These are phyloP conservation scores for Embidobia sp. DNA, from an alignment of 2,888 invertebrate species.

Conservation along the genomic window DNA sequence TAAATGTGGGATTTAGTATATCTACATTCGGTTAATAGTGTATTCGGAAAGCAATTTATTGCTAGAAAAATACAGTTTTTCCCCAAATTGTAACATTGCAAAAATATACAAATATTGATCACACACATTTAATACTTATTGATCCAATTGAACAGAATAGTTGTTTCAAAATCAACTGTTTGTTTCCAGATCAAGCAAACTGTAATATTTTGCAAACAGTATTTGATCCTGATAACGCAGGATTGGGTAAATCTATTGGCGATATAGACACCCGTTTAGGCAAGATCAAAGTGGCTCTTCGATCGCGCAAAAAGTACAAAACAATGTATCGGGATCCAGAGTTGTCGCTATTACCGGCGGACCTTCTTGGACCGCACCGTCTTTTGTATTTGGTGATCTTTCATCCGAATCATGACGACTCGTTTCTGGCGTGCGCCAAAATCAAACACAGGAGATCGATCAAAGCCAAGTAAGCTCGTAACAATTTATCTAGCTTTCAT, in stretches of 20 bases:
- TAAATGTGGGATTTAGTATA: no score
- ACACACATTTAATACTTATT: no score
- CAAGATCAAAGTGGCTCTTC: constrained; percentile 87
- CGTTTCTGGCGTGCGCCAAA: constrained; percentile 92
- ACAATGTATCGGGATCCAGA: constrained; percentile 87
- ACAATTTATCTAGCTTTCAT: constrained; percentile 55
- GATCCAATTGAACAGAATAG: no score
- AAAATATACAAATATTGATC: no score
- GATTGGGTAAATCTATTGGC: constrained; percentile 87
- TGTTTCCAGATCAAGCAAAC: constrained; percentile 82
- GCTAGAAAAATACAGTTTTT: no score
- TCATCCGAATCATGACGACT: constrained; percentile 88
- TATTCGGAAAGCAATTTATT: no score
- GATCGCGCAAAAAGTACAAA: constrained; percentile 83
- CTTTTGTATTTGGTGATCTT: constrained; percentile 91
- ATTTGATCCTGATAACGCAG: constrained; percentile 90
- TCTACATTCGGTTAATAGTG: no score
- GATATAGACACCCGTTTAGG: constrained; percentile 91
- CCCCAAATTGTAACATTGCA: no score
- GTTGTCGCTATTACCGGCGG: constrained; percentile 87
- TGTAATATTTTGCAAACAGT: constrained; percentile 93
- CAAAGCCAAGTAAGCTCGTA: constrained; percentile 86
- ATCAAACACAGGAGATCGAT: constrained; percentile 87
- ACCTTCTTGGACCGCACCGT: constrained; percentile 89
- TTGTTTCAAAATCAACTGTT: no score